Evolutionary conservation across 2,797 vertebrate species (phyloP).

Genomic region (Zalophus californianus): DNA sequence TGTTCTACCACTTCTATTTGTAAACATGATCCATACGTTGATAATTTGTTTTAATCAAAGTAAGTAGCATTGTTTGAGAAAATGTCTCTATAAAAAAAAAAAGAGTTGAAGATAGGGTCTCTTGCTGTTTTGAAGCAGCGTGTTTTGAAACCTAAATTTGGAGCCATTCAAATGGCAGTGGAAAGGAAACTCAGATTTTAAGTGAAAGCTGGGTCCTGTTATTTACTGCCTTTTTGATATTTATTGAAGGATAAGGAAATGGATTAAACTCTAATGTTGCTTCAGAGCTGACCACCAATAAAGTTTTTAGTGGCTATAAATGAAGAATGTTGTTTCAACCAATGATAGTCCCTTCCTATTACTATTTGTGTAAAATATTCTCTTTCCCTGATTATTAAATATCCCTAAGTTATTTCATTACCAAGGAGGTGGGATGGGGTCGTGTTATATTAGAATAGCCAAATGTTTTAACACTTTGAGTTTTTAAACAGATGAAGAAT

Average conservation of each 20-base stretch:
- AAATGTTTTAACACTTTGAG: conserved; percentile 40
- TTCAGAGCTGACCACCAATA: conserved; percentile 44
- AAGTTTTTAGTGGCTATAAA: conserved; percentile 2
- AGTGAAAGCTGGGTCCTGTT: conserved; percentile 55
- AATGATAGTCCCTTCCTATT: background rate
- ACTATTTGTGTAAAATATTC: conserved; percentile 33
- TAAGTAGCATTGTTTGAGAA: conserved; percentile 19
- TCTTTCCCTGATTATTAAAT: conserved; percentile 59
- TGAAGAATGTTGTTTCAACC: conserved; percentile 44
- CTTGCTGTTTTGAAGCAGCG: conserved; percentile 8
- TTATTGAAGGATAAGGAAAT: background rate
- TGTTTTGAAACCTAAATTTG: conserved; percentile 63
- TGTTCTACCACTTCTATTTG: conserved; percentile 54
- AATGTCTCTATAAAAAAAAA: background rate
- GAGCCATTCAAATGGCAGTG: background rate
- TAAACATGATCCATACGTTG: background rate
- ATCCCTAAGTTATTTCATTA: conserved; percentile 49
- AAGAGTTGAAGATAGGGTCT: conserved; percentile 21
- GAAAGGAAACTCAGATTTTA: conserved; percentile 56
- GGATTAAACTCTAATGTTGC: conserved; percentile 46
- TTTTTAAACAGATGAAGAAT: conserved; percentile 36
- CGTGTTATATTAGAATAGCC: background rate
- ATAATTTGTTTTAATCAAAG: conserved; percentile 11
- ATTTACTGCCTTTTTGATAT: background rate
- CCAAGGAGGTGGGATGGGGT: conserved; percentile 13